Conservation (phyloP, 2,888 invertebrate genomes). For the Pycnomerus fuliginosus region DNA sequence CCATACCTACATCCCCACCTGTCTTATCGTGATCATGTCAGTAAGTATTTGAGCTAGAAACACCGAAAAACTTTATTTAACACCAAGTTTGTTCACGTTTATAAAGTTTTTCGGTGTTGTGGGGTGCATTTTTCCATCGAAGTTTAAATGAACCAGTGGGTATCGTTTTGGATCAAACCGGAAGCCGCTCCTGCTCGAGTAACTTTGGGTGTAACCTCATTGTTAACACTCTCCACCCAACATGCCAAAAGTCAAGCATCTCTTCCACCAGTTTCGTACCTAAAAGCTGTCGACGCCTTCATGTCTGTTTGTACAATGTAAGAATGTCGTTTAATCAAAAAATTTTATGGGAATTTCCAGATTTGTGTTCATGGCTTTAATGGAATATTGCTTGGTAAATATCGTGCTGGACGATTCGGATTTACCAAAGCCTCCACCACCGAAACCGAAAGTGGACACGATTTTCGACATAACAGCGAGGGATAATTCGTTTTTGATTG, state of each 20-base stretch:
- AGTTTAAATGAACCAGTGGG: too few relatives aligned
- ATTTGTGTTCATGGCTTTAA: conserved; percentile 90
- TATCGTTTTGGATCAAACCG: conserved; percentile 94
- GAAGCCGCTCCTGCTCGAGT: conserved; percentile 93
- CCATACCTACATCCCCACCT: conserved; percentile 92
- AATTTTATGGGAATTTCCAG: conserved; percentile 48
- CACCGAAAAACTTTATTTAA: too few relatives aligned
- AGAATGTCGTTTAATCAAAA: conserved; percentile 45
- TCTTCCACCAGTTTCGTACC: conserved; percentile 87
- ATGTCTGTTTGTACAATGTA: conserved; percentile 90
- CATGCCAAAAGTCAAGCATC: conserved; percentile 94
- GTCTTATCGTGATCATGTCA: conserved; percentile 93
- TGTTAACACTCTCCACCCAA: conserved; percentile 86
- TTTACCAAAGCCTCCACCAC: conserved; percentile 59
- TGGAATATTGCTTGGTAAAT: conserved; percentile 91
- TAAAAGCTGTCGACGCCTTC: conserved; percentile 90
- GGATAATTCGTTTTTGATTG: conserved; percentile 52
- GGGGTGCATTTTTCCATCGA: too few relatives aligned
- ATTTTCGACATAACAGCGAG: conserved; percentile 57
- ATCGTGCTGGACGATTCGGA: conserved; percentile 77
- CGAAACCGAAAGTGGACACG: conserved; percentile 49
- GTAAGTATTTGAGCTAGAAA: too few relatives aligned
- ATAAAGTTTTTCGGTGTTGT: too few relatives aligned
- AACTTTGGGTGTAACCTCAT: conserved; percentile 87
- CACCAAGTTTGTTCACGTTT: too few relatives aligned